Conservation (phyloP, 2,113 vertebrate genomes). For the Oncorhynchus keta region DNA sequence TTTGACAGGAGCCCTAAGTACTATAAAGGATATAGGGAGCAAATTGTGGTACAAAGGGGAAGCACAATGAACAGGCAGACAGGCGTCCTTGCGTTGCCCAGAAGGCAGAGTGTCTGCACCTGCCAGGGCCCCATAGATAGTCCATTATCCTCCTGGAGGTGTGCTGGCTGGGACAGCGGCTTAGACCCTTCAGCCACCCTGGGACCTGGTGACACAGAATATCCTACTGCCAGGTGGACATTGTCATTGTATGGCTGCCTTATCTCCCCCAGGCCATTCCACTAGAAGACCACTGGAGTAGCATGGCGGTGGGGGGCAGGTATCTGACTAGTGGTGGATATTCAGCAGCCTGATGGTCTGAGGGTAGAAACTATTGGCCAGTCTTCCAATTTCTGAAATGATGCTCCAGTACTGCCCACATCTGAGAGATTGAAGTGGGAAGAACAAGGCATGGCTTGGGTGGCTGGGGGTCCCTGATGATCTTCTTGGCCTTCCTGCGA, state of each 20-base stretch:
- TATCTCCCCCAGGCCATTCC: constrained; percentile 62
- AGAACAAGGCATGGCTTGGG: too few relatives aligned
- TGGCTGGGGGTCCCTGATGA: too few relatives aligned
- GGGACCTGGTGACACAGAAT: constrained; percentile 54
- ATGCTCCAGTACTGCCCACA: too few relatives aligned
- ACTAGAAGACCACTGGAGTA: constrained; percentile 57
- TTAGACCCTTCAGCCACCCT: constrained; percentile 49
- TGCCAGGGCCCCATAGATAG: constrained; percentile 45
- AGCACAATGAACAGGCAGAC: background rate
- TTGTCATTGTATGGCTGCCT: constrained; percentile 62
- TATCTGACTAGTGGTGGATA: too few relatives aligned
- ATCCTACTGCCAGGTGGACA: constrained; percentile 50
- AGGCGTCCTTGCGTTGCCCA: background rate
- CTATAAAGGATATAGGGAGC: background rate
- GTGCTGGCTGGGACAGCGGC: constrained; percentile 21
- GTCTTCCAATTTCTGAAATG: too few relatives aligned
- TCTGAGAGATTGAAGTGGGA: too few relatives aligned
- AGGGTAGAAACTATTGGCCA: too few relatives aligned
- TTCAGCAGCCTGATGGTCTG: too few relatives aligned
- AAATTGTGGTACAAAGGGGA: background rate
- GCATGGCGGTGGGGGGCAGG: constrained; percentile 25
- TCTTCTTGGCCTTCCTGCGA: too few relatives aligned
- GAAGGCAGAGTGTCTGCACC: constrained; percentile 35
- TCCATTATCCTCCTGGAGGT: constrained; percentile 35
- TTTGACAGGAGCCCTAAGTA: too few relatives aligned